Percentiles rank a stretch among this genome's conserved stretches.
Evolutionary conservation across 2,113 vertebrate genomes (phyloP).

Genomic region (Muntiacus muntjak): DNA sequence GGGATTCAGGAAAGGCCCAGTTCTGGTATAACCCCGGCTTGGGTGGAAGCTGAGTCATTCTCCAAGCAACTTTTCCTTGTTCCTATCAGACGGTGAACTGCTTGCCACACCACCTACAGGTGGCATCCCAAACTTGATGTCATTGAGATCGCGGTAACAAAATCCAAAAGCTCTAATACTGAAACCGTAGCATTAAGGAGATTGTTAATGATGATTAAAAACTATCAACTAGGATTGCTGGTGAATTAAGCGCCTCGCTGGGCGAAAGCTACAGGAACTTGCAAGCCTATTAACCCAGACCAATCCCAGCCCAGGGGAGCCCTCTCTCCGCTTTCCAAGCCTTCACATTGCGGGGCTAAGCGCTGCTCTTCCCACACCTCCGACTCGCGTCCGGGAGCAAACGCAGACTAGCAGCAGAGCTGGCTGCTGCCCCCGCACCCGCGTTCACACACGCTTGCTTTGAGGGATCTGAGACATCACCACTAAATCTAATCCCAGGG

Average conservation of each 20-base stretch:
- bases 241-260: neutral
- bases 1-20: slow-evolving; percentile 14
- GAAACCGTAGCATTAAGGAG: neutral
- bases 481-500: neutral
- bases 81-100: neutral
- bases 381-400: neutral
- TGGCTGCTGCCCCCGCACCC: neutral
- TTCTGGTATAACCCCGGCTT: neutral
- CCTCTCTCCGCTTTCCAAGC: neutral
- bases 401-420: neutral
- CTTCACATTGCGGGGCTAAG: neutral
- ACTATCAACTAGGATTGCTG: neutral
- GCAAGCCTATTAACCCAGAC: neutral
- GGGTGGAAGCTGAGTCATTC: slow-evolving; percentile 72
- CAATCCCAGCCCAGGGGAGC: neutral
- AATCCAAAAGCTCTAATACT: neutral
- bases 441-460: neutral
- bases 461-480: neutral
- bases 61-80: slow-evolving; percentile 54
- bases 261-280: neutral
- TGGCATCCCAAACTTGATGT: slow-evolving; percentile 50
- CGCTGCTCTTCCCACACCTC: neutral
- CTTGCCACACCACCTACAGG: slow-evolving; percentile 56
- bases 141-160: neutral
- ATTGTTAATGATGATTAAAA: neutral